phyloP scores from a whole-genome alignment of 2,888 invertebrate species.

The Meteorus cinctellus region DNA sequence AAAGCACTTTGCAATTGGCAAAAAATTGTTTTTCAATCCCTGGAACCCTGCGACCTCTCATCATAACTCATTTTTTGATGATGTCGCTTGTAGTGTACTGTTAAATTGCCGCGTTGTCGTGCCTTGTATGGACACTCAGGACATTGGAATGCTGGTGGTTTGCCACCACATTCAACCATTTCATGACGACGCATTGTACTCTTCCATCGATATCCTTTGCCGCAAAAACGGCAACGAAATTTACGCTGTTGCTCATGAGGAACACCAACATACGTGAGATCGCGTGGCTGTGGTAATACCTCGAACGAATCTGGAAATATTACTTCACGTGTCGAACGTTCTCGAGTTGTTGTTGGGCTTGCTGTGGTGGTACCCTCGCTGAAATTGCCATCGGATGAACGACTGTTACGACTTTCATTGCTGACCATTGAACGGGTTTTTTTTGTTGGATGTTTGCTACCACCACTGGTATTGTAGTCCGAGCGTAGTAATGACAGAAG shows the following conservation, averaged over 20 bases:
- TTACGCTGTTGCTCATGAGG: constrained; percentile 77
- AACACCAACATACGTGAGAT: constrained; percentile 73
- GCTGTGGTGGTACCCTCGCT: constrained; percentile 57
- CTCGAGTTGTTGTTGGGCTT: constrained; percentile 53
- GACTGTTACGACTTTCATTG: constrained; percentile 53
- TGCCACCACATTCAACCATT: constrained; percentile 89
- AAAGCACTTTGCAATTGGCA: constrained; percentile 25
- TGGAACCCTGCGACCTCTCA: constrained; percentile 53
- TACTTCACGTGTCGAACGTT: constrained; percentile 64
- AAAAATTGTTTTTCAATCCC: constrained; percentile 46
- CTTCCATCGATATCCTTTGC: constrained; percentile 91
- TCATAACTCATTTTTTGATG: constrained; percentile 74
- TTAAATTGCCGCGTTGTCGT: constrained; percentile 87
- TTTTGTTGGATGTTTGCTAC: constrained; percentile 41
- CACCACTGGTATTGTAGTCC: constrained; percentile 61
- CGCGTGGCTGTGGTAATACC: constrained; percentile 70
- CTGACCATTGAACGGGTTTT: constrained; percentile 52
- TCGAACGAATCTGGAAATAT: constrained; percentile 72
- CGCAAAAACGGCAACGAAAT: constrained; percentile 88
- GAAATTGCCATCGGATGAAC: constrained; percentile 53
- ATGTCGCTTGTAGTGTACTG: constrained; percentile 87
- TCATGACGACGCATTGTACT: constrained; percentile 88
- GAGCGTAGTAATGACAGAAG: constrained; percentile 68
- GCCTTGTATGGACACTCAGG: constrained; percentile 86
- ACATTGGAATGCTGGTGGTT: constrained; percentile 87